Evolutionary conservation across 2,888 invertebrate genomes (phyloP), one percentile per base, ranked within the genome.

Genomic region (Mythimna impura): DNA sequence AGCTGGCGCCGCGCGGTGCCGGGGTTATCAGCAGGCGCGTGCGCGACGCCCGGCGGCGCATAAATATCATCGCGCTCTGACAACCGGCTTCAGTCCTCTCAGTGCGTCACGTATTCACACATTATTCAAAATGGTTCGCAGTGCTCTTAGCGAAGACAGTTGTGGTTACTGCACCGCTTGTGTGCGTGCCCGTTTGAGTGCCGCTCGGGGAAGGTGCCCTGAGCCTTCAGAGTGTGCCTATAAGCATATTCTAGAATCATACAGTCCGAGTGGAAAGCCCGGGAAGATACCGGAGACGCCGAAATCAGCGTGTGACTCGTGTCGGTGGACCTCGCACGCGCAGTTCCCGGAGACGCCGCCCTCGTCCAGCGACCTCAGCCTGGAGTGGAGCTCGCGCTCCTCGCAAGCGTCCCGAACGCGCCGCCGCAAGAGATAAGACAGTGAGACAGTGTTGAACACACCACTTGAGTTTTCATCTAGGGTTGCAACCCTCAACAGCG

Each of bases 151-250:
- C 67, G 93, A 91, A 82, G 94, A 95, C 71, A 93, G 90, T 78
- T 96, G 96, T 89, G 96, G 96, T 34, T 96, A 96, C 78, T 96
- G 96, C 89, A 92, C 90, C 84, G 93, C 95, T 57, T 96, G 96
- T 85, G 94, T 96, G 65, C 95, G 96, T 22, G 88, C 93, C 77
- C 92, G 96, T 25, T 84, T 96, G 58, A 90, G 92, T 85, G 93
- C 90, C 10, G 96, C 95, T 40, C 92, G 95, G 34, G 96, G 96
- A 6, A 90, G 96, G 52, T 92, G 87, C 73, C 94, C 96, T 3
- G 96, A 96, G 74, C 93, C 93, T 8, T 78, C 94, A 76, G 95
- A 96, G 88, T 96, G 96, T 78, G 95, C 96, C 17, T 96, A 96
- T 87, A 96, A 96, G 86, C 96, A 96, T 80, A 96, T 96, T 68